Base-by-base conservation (phyloP, 1,140 invertebrate species). In the Drosophila orena region DNA sequence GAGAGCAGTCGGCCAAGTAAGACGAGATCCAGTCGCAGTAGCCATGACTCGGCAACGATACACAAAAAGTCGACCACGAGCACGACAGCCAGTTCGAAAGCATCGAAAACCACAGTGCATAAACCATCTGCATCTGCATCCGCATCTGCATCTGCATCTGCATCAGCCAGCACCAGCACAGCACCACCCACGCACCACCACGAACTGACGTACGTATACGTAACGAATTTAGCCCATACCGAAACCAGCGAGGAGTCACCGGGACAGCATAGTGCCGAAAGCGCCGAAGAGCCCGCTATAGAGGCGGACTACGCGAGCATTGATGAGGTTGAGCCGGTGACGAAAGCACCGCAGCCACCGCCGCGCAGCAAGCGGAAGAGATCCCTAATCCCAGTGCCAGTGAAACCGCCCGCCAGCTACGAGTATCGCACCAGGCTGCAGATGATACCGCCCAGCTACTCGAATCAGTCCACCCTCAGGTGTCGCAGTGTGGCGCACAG, bases 191-290 rank as follows among this genome's bases (percentile, higher is more conserved):
- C 75, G 56, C 78, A 86, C 86, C 78, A 86, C 86, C 78, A 79
- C 79, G 81, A 90, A 77, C 88, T 81, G 90, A 91, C 90, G 89
- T 91, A 91, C 86, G 90, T 91, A 91, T 91, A 77, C 90, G 90
- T 91, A 90, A 91, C 80, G 86, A 90, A 90, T 90, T 91, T 91
- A 91, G 69, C 70, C 75, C 65, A 80, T 72, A 84, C 53, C 79
- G 65, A 84, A 84, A 78, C 71, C 81, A 57, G 10, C 56, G 66
- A 88, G 53, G 44, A 47, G 35, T 20, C 60, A 8, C 20, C 24
- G 12, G 61, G 24, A 17, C 34, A 47, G 10, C 6, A 17, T 22
- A n/a, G 8, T 5, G 30, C 30, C 30, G 52, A 15, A 38, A 10
- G 10, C 2, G 20, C 11, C 43, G 24, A 15, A 2, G 60, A 35